phyloP scores from a whole-genome alignment of 1,140 invertebrate genomes.

The Bombus vancouverensis region DNA sequence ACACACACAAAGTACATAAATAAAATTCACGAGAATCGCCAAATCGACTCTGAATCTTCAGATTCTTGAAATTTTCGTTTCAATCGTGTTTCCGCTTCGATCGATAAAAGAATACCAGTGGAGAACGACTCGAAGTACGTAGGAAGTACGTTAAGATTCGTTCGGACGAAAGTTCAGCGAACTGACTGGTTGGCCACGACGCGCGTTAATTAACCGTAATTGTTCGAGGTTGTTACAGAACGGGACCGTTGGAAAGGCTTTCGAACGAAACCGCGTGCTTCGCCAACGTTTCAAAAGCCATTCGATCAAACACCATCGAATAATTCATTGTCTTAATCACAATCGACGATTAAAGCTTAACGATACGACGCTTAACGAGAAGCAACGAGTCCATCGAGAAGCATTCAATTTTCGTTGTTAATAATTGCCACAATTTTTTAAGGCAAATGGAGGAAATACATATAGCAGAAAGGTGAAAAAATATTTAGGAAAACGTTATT shows the following conservation, averaged over 20 bases:
- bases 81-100: too few species aligned
- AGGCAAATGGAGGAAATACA: too few species aligned
- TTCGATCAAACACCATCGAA: background rate
- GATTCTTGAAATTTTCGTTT: background rate
- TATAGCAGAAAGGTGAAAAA: too few species aligned
- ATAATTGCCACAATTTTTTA: too few species aligned
- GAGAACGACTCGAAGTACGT: background rate
- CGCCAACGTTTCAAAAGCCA: background rate
- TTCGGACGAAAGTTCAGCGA: slow-evolving; percentile 35
- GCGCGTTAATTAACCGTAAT: slow-evolving; percentile 57
- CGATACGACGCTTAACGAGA: background rate
- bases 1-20: too few species aligned
- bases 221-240: slow-evolving; percentile 23
- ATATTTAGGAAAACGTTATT: too few species aligned
- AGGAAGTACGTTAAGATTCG: background rate
- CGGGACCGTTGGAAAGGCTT: background rate
- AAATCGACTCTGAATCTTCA: background rate
- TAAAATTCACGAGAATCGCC: background rate
- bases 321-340: background rate
- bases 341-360: background rate
- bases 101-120: background rate
- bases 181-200: slow-evolving; percentile 18
- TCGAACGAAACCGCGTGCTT: too few species aligned
- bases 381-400: background rate
- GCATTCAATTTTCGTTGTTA: too few species aligned